Conservation (phyloP, 2,797 vertebrate genomes). For the Rachycentron canadum region DNA sequence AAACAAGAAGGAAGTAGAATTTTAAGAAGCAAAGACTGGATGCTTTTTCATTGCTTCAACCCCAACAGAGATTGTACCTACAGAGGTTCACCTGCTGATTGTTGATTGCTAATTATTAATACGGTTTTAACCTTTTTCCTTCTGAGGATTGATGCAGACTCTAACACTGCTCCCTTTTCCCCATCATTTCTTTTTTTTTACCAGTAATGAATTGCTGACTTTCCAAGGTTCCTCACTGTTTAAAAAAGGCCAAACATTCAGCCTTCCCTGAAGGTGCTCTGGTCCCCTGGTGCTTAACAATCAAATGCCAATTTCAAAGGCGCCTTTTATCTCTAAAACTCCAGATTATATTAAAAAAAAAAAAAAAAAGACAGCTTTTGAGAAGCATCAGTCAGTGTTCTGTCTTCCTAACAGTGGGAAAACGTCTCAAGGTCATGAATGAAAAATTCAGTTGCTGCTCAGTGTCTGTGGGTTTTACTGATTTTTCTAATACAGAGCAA, state of each 20-base stretch:
- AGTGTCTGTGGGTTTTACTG: background rate
- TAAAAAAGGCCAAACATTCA: slow-evolving; percentile 13
- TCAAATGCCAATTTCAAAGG: slow-evolving; percentile 20
- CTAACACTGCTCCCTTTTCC: background rate
- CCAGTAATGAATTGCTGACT: background rate
- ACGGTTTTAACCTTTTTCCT: slow-evolving; percentile 16
- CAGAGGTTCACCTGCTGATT: slow-evolving; percentile 43
- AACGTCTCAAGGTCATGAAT: background rate
- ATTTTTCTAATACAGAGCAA: background rate
- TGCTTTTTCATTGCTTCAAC: slow-evolving; percentile 1
- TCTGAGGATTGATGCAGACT: background rate
- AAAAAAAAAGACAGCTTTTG: background rate
- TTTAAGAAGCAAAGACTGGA: background rate
- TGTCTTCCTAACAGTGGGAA: background rate
- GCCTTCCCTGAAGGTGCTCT: background rate
- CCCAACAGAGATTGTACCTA: slow-evolving; percentile 19
- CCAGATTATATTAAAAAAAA: background rate
- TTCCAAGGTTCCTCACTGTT: slow-evolving; percentile 10
- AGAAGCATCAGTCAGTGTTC: background rate
- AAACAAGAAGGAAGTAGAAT: background rate
- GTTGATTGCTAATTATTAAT: slow-evolving; percentile 54
- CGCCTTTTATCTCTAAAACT: slow-evolving; percentile 25
- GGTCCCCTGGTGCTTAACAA: slow-evolving; percentile 5
- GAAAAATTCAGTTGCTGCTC: background rate
- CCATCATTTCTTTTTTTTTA: background rate